A percentile compares a stretch with the other conserved stretches of the same genome.
Evolutionary conservation across 2,113 vertebrate species (phyloP).

Genomic region (Pipa parva): DNA sequence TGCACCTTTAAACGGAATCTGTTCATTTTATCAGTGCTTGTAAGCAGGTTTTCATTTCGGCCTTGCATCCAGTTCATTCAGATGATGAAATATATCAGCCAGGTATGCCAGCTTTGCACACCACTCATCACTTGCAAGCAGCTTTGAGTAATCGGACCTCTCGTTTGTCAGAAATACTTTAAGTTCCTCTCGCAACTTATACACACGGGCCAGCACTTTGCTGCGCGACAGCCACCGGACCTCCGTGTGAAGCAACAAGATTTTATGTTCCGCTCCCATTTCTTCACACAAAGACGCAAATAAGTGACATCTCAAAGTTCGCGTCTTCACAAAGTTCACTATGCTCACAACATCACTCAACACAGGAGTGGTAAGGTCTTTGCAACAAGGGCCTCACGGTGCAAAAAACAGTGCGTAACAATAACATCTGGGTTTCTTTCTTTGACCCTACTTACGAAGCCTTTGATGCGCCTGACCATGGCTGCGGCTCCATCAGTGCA

Average conservation of each 20-base stretch:
- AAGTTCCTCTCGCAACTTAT: not conserved
- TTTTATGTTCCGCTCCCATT: not conserved
- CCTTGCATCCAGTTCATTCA: slow-evolving; percentile 17
- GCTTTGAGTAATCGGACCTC: slow-evolving; percentile 2
- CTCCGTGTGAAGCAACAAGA: not conserved
- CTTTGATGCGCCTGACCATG: slow-evolving; percentile 3
- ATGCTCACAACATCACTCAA: slow-evolving; percentile 16
- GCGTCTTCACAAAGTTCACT: slow-evolving; percentile 13
- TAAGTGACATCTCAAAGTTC: not conserved
- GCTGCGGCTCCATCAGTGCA: slow-evolving; percentile 3
- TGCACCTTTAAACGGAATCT: slow-evolving; percentile 14
- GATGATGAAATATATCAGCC: slow-evolving; percentile 23
- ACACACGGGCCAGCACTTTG: not conserved
- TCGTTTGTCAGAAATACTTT: slow-evolving; percentile 9
- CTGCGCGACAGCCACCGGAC: not conserved
- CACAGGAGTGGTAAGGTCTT: slow-evolving; percentile 10
- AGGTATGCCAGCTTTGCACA: slow-evolving; percentile 26
- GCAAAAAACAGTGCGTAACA: slow-evolving; percentile 16
- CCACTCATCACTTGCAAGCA: slow-evolving; percentile 8
- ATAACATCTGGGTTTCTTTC: not conserved
- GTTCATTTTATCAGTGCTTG: slow-evolving; percentile 14
- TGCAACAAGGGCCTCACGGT: not conserved
- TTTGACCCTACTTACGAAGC: not conserved
- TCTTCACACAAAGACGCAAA: not conserved
- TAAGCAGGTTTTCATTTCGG: slow-evolving; percentile 10